phyloP scores from a whole-genome alignment of 2,888 invertebrate genomes.

The Scaptomyza caliginosa region DNA sequence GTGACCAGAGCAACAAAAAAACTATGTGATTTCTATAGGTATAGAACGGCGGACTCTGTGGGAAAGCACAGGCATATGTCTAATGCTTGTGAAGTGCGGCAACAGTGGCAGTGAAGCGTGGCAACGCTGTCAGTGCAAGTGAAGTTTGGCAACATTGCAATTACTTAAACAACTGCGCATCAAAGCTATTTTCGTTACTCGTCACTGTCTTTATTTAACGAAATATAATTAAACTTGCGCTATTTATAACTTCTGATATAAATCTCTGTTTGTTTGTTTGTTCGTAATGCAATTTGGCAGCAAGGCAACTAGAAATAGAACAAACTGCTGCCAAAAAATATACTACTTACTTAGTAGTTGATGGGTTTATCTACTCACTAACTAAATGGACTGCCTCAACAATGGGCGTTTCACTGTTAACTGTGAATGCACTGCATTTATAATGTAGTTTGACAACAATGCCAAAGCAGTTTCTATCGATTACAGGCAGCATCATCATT shows the following conservation, averaged over 20 bases:
- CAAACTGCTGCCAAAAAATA: background rate
- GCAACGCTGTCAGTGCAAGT: slow-evolving; percentile 11
- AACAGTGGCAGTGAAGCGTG: background rate
- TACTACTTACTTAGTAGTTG: slow-evolving; percentile 1
- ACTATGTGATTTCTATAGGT: background rate
- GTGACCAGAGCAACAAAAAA: slow-evolving; percentile 39
- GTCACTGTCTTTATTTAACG: background rate
- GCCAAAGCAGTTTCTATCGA: slow-evolving; percentile 26
- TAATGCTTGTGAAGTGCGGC: slow-evolving; percentile 4
- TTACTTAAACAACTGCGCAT: background rate
- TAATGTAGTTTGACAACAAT: slow-evolving; percentile 29
- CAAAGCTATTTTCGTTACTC: background rate
- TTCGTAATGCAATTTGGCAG: slow-evolving; percentile 1
- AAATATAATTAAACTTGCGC: background rate
- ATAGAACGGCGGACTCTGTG: background rate
- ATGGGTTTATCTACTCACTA: background rate
- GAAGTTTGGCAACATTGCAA: slow-evolving; percentile 28
- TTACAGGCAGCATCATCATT: slow-evolving; percentile 30
- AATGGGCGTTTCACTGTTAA: slow-evolving; percentile 18
- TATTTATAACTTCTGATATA: slow-evolving; percentile 1
- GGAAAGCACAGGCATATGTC: too few relatives aligned
- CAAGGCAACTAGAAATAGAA: slow-evolving; percentile 6
- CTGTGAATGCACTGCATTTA: slow-evolving; percentile 13
- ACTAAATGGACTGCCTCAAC: slow-evolving; percentile 28
- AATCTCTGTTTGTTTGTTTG: background rate